Conservation (phyloP, 2,797 vertebrate genomes). For the Naso thynnoides region DNA sequence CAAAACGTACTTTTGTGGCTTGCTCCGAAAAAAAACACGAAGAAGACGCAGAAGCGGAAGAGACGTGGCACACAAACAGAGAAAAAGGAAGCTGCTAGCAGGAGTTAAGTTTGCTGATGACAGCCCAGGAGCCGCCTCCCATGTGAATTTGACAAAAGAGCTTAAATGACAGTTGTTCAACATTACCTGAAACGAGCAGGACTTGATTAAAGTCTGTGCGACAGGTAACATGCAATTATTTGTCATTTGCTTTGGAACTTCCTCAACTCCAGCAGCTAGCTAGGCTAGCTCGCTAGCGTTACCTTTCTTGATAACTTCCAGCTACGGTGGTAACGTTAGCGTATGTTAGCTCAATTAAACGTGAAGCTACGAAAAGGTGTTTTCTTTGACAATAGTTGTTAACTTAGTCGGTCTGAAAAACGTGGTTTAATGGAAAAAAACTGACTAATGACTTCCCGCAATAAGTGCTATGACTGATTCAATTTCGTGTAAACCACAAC, state of each 20-base stretch:
- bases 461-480: not conserved
- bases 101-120: slow-evolving; percentile 46
- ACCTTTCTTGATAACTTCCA: slow-evolving; percentile 36
- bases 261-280: slow-evolving; percentile 42
- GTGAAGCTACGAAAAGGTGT: not conserved
- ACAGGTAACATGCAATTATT: slow-evolving; percentile 54
- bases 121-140: slow-evolving; percentile 27
- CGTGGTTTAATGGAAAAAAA: rapidly evolving
- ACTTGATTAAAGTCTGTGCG: slow-evolving; percentile 51
- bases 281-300: slow-evolving; percentile 36
- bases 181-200: slow-evolving; percentile 33
- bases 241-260: slow-evolving; percentile 6
- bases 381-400: not conserved
- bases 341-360: slow-evolving; percentile 36
- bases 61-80: slow-evolving; percentile 83
- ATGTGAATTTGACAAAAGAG: slow-evolving; percentile 1
- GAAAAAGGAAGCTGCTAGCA: slow-evolving; percentile 53
- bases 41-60: slow-evolving; percentile 70
- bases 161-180: slow-evolving; percentile 63
- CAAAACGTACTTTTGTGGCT: not conserved
- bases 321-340: slow-evolving; percentile 43
- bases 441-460: not conserved
- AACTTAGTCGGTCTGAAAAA: not conserved
- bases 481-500: not conserved
- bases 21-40: slow-evolving; percentile 10